Conservation (phyloP, 2,888 invertebrate species). For the Conops quadrifasciatus region DNA sequence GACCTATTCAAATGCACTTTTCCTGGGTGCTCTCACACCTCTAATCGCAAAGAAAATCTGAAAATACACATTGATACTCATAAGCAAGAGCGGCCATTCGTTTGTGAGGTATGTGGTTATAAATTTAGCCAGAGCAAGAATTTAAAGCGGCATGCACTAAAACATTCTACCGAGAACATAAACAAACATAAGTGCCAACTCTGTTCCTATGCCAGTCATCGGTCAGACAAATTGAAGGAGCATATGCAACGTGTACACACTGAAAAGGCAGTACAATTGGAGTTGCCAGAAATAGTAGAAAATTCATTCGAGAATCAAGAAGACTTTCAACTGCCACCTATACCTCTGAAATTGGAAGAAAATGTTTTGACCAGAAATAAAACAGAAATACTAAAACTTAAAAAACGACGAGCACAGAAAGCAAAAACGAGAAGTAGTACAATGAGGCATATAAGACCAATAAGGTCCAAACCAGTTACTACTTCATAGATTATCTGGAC, state of each 20-base stretch:
- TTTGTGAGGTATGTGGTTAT: constrained; percentile 69
- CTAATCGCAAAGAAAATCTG: constrained; percentile 68
- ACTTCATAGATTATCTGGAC: not conserved
- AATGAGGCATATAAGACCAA: constrained; percentile 14
- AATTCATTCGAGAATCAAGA: constrained; percentile 57
- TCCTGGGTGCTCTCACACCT: constrained; percentile 65
- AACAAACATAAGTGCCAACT: constrained; percentile 63
- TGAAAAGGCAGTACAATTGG: constrained; percentile 59
- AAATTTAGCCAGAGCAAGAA: constrained; percentile 69
- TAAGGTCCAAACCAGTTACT: constrained; percentile 10
- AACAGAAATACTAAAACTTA: constrained; percentile 16
- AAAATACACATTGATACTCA: constrained; percentile 69
- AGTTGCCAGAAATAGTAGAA: constrained; percentile 58
- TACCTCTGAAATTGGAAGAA: constrained; percentile 26
- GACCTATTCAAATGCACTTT: constrained; percentile 67
- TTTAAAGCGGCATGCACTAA: constrained; percentile 62
- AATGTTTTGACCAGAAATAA: not conserved
- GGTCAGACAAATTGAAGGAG: constrained; percentile 68
- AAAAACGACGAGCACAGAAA: constrained; percentile 28
- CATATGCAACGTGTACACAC: constrained; percentile 65
- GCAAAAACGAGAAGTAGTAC: constrained; percentile 22
- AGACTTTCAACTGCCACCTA: constrained; percentile 54
- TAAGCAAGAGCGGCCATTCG: constrained; percentile 68
- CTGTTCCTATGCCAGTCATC: constrained; percentile 66
- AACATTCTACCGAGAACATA: constrained; percentile 55